These are phyloP conservation scores for Aptenodytes patagonicus DNA, from an alignment of 2,113 vertebrate genomes.

Conservation along the genomic window DNA sequence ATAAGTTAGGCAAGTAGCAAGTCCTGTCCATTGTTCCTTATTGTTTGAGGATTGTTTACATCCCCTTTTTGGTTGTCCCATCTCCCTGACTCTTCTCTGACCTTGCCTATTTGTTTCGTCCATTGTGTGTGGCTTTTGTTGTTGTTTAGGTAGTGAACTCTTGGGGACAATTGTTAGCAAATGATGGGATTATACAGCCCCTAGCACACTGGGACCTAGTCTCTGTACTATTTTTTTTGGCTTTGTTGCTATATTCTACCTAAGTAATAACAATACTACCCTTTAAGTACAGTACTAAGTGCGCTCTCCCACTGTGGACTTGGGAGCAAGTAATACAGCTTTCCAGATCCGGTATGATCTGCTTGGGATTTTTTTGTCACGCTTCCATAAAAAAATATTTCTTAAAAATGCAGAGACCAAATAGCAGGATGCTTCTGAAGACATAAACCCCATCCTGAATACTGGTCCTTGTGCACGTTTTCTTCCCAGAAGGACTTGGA, in stretches of 20 bases:
- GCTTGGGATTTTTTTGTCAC: neutral
- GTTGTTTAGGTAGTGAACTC: neutral
- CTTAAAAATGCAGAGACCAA: neutral
- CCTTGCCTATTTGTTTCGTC: neutral
- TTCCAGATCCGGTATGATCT: neutral
- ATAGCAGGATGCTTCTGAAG: neutral
- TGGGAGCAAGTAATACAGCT: neutral
- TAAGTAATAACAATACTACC: neutral
- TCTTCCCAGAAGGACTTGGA: neutral
- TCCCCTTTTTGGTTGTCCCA: constrained; percentile 34
- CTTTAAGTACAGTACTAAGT: neutral
- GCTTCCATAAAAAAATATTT: neutral
- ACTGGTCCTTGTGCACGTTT: neutral
- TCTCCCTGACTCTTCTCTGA: constrained; percentile 45
- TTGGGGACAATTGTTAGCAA: neutral
- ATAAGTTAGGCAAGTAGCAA: neutral
- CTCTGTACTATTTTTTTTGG: neutral
- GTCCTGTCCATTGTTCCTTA: neutral
- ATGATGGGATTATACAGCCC: neutral
- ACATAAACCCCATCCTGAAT: neutral
- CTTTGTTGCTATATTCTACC: neutral
- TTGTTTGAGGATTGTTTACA: constrained; percentile 48
- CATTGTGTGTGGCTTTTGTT: constrained; percentile 2
- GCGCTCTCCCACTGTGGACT: neutral
- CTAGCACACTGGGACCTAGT: too few relatives aligned